Percentiles rank a stretch among this genome's conserved stretches.
Evolutionary conservation across 64 coral and sea anemone genomes (phyloP).

Genomic region (Dendronephthya gigantea): DNA sequence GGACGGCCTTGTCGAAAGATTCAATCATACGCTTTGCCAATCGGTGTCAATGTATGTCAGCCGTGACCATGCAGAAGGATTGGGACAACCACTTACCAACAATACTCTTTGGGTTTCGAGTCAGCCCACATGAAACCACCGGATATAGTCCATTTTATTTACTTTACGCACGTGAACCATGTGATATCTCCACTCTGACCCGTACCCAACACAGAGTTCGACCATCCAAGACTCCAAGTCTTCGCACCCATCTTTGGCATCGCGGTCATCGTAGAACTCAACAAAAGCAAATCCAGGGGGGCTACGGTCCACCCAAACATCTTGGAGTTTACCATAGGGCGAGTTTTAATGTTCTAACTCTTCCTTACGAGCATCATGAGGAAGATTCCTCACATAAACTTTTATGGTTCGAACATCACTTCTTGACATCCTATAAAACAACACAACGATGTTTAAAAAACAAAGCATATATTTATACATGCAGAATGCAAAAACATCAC

Average conservation of each 20-base stretch:
- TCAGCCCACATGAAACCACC: neutral
- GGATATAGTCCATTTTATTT: neutral
- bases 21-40: neutral
- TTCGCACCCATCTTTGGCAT: slow-evolving; percentile 41
- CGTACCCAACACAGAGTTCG: slow-evolving; percentile 31
- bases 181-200: slow-evolving; percentile 45
- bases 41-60: neutral
- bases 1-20: neutral
- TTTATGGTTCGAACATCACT: slow-evolving; percentile 33
- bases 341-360: slow-evolving; percentile 52
- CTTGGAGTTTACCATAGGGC: slow-evolving; percentile 50
- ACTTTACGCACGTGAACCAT: neutral
- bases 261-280: slow-evolving; percentile 49
- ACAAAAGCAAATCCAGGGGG: slow-evolving; percentile 94
- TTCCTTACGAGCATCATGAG: slow-evolving; percentile 47
- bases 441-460: too few relatives aligned
- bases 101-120: neutral
- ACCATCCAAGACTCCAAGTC: slow-evolving; percentile 65
- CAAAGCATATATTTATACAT: too few relatives aligned
- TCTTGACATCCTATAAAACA: neutral
- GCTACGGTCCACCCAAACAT: slow-evolving; percentile 77
- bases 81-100: neutral
- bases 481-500: too few relatives aligned
- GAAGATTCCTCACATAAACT: slow-evolving; percentile 62
- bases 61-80: neutral